Evolutionary conservation across 2,113 vertebrate species (phyloP).

Genomic region (Hippopotamus amphibius): DNA sequence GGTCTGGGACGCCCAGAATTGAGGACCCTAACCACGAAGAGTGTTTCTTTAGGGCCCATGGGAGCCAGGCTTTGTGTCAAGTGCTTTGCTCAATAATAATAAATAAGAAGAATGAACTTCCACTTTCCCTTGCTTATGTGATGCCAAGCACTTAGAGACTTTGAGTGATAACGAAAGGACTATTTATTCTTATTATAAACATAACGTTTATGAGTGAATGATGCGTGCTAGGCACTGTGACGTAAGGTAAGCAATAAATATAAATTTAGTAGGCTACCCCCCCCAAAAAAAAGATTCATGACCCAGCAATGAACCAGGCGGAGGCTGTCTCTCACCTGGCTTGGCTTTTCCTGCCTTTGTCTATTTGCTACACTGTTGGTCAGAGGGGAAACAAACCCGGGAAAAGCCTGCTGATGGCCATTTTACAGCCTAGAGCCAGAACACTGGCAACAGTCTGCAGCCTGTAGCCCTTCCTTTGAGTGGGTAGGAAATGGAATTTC

Average conservation of each 20-base stretch:
- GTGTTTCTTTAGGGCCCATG: not conserved
- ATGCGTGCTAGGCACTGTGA: not conserved
- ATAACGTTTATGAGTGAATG: slow-evolving; percentile 39
- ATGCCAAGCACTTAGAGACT: slow-evolving; percentile 24
- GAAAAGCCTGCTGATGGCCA: not conserved
- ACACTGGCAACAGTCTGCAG: not conserved
- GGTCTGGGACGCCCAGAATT: not conserved
- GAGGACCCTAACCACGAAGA: rapidly evolving
- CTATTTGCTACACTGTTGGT: not conserved
- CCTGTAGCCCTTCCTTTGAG: not conserved
- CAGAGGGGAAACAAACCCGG: not conserved
- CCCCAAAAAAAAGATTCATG: not conserved
- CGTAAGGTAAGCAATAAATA: slow-evolving; percentile 38
- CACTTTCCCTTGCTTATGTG: not conserved
- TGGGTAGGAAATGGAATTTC: not conserved
- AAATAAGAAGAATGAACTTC: slow-evolving; percentile 52
- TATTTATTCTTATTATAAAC: slow-evolving; percentile 35
- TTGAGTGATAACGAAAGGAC: slow-evolving; percentile 49
- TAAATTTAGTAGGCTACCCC: slow-evolving; percentile 33
- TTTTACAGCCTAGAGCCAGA: not conserved
- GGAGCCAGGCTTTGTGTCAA: not conserved
- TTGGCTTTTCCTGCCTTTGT: not conserved
- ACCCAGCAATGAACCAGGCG: not conserved
- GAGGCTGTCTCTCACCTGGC: not conserved
- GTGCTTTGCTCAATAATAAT: slow-evolving; percentile 35